Percentiles rank a stretch among this genome's conserved stretches.
phyloP scores from a whole-genome alignment of 2,797 vertebrate species.

The Rhabdomys pumilio region DNA sequence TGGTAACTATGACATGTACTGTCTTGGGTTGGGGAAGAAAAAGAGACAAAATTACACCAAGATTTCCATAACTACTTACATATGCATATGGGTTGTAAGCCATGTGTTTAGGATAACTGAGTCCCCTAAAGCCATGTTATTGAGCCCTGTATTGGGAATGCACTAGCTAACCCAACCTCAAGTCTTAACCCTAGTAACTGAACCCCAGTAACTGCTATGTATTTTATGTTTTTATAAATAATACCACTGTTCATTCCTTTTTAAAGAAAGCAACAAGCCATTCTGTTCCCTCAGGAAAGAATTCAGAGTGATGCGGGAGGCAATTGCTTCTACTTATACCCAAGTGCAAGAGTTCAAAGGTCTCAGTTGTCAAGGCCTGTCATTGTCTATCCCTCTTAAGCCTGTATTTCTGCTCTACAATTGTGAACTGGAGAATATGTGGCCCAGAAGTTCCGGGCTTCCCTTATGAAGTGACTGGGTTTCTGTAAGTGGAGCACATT shows the following conservation, averaged over 20 bases:
- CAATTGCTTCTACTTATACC: background rate
- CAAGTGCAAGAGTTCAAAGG: background rate
- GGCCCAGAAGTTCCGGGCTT: background rate
- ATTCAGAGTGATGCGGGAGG: background rate
- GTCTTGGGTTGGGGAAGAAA: background rate
- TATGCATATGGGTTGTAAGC: background rate
- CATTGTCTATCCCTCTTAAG: background rate
- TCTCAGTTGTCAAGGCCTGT: background rate
- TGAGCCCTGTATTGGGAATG: background rate
- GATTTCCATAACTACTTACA: background rate
- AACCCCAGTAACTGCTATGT: background rate
- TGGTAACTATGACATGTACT: background rate
- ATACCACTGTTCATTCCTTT: background rate
- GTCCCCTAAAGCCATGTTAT: background rate
- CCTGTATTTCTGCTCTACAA: background rate
- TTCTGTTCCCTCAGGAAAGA: background rate
- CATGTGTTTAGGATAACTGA: background rate
- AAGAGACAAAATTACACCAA: background rate
- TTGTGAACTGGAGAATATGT: background rate
- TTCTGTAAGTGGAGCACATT: background rate
- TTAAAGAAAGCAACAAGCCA: background rate
- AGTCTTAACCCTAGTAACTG: background rate
- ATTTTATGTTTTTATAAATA: background rate
- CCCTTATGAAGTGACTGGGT: background rate
- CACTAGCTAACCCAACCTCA: background rate